Conservation (phyloP, 2,113 vertebrate species). For the Tyrannus savana region DNA sequence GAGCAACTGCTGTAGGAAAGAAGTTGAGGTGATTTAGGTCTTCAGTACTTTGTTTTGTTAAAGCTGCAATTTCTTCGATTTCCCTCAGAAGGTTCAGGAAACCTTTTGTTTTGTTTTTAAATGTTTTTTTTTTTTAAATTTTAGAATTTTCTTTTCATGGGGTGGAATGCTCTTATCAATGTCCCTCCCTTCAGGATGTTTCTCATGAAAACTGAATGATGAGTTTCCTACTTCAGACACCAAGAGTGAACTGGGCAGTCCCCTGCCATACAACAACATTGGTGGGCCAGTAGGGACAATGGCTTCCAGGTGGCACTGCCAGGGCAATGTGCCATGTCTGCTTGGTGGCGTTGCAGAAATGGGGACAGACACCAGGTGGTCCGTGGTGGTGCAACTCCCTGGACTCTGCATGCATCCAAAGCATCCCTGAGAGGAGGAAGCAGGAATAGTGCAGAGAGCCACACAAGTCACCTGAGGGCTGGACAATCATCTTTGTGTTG, state of each 20-base stretch:
- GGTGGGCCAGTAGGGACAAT: not conserved
- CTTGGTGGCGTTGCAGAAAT: not conserved
- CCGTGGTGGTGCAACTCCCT: not conserved
- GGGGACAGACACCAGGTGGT: too few species aligned
- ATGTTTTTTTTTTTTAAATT: not conserved
- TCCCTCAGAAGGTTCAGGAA: not conserved
- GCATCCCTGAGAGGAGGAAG: not conserved
- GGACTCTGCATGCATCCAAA: not conserved
- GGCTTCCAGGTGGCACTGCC: not conserved
- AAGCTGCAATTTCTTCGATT: not conserved
- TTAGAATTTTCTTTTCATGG: not conserved
- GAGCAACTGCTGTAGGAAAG: not conserved
- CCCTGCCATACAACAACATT: fast-evolving
- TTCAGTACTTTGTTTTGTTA: not conserved
- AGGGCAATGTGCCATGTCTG: not conserved
- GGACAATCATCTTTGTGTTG: not conserved
- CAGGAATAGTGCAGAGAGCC: not conserved
- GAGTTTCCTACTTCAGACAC: not conserved
- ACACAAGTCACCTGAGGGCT: not conserved
- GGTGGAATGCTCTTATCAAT: not conserved
- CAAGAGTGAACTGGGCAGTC: not conserved
- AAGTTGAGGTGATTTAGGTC: not conserved
- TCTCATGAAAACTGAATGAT: not conserved
- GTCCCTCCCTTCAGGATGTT: not conserved
- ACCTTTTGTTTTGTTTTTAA: not conserved